A percentile compares a stretch with the other conserved stretches of the same genome.
Conservation (phyloP, 2,113 vertebrate species). For the Tragulus kanchil region DNA sequence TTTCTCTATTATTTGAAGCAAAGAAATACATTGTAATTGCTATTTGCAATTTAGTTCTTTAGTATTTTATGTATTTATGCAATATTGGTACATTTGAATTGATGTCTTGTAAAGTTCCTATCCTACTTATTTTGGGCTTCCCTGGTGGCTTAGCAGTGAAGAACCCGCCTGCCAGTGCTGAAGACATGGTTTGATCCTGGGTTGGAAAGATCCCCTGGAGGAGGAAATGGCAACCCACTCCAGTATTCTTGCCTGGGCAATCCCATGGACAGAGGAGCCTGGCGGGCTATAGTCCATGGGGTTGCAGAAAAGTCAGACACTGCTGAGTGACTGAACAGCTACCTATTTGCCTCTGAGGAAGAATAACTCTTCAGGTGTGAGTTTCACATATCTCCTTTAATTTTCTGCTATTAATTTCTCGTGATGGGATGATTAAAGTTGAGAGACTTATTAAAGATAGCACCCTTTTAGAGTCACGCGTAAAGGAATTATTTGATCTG, state of each 20-base stretch:
- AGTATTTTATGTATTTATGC: slow-evolving; percentile 3
- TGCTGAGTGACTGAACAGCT: background rate
- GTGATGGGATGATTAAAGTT: background rate
- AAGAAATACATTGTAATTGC: background rate
- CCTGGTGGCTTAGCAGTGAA: background rate
- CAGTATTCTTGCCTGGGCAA: background rate
- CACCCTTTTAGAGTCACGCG: background rate
- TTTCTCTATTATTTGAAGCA: slow-evolving; percentile 51
- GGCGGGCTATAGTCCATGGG: background rate
- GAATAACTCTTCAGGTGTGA: background rate
- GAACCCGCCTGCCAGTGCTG: background rate
- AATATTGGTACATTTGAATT: slow-evolving; percentile 55
- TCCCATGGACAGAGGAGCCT: background rate
- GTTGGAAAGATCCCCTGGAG: background rate
- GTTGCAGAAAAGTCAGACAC: background rate
- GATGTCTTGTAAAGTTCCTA: background rate
- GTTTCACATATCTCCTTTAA: background rate
- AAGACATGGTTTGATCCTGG: background rate
- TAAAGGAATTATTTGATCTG: slow-evolving; percentile 31
- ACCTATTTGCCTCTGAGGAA: background rate
- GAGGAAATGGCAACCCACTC: background rate
- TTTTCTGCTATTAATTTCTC: slow-evolving; percentile 20
- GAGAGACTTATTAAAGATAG: background rate
- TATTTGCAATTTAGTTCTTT: background rate
- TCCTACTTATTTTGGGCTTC: background rate